phyloP scores from a whole-genome alignment of 2,113 vertebrate species.

The Pavo muticus region DNA sequence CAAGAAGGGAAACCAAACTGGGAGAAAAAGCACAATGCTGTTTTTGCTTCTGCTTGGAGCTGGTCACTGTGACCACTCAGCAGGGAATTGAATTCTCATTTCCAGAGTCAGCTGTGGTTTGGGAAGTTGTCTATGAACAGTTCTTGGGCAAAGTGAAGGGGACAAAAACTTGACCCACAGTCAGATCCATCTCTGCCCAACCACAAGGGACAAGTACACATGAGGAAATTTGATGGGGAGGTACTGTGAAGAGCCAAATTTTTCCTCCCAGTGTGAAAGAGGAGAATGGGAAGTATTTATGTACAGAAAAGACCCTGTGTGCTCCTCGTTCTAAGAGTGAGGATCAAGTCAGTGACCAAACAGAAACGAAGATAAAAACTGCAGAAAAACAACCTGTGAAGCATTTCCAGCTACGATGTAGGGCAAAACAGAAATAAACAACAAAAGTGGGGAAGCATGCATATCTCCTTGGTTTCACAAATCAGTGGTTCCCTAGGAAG shows the following conservation, averaged over 20 bases:
- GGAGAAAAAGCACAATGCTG: neutral
- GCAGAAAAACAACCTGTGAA: neutral
- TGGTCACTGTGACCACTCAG: fast-evolving
- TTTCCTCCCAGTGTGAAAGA: neutral
- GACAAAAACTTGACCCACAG: neutral
- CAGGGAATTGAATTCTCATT: fast-evolving
- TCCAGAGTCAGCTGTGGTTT: neutral
- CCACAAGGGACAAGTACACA: neutral
- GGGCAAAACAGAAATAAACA: neutral
- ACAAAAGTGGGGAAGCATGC: neutral
- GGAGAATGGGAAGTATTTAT: neutral
- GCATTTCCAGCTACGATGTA: neutral
- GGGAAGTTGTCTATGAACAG: neutral
- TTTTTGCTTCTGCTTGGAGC: neutral
- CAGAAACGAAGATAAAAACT: neutral
- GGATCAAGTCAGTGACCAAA: neutral
- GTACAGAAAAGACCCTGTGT: neutral
- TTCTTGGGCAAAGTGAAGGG: neutral
- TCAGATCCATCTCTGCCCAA: neutral
- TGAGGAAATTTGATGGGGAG: neutral
- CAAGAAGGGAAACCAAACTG: fast-evolving
- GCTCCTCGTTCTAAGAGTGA: neutral
- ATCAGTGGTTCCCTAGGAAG: neutral
- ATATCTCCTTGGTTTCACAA: neutral
- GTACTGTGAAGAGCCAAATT: neutral